Conservation (phyloP, 2,797 vertebrate species). For the Micromesistius poutassou region DNA sequence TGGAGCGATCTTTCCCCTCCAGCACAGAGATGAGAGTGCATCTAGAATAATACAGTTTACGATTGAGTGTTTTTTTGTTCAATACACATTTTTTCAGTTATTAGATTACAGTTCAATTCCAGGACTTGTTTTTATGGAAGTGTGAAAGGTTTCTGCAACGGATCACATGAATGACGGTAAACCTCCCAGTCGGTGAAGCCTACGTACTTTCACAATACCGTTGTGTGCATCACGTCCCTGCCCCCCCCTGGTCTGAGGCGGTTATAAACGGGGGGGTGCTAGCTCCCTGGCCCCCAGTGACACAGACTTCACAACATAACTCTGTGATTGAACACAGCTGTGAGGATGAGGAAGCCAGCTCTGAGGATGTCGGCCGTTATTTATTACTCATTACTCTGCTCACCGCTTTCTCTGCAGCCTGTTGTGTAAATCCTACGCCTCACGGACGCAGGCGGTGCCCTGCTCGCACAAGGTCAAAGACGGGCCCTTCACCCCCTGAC, state of each 20-base stretch:
- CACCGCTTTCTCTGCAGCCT: conserved; percentile 40
- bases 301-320: conserved; percentile 28
- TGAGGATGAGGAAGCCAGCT: conserved; percentile 37
- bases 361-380: conserved; percentile 43
- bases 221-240: not conserved
- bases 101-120: not conserved
- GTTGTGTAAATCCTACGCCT: conserved; percentile 11
- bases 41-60: not conserved
- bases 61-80: not conserved
- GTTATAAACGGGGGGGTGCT: not conserved
- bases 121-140: not conserved
- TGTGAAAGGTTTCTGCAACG: not conserved
- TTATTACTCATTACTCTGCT: conserved; percentile 49
- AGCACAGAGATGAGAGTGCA: conserved; percentile 9
- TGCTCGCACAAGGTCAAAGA: conserved; percentile 48
- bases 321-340: conserved; percentile 56
- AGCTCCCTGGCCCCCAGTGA: not conserved
- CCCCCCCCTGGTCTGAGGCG: not conserved
- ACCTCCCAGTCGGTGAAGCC: not conserved
- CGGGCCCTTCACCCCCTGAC: conserved; percentile 4
- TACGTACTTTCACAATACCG: not conserved
- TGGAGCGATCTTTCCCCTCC: conserved; percentile 4
- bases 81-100: not conserved
- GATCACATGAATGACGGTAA: not conserved
- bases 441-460: not conserved